Percentiles rank a stretch among this genome's conserved stretches.
phyloP scores from a whole-genome alignment of 2,797 vertebrate species.

The Sphenodon punctatus region DNA sequence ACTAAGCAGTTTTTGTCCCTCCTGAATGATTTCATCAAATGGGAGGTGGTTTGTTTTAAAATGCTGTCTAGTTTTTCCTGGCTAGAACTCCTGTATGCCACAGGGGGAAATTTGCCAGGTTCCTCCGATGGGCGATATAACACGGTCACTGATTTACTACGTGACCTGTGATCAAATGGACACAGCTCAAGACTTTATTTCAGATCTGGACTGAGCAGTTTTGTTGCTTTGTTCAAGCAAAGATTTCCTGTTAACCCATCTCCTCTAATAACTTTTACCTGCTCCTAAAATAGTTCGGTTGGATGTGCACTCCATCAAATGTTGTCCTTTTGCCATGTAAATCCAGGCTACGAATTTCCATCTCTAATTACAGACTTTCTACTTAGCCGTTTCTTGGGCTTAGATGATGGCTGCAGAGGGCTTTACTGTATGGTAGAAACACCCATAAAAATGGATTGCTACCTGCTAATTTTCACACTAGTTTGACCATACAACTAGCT shows the following conservation, averaged over 20 bases:
- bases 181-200: not conserved
- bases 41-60: not conserved
- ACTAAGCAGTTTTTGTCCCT: slow-evolving; percentile 39
- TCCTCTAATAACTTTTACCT: not conserved
- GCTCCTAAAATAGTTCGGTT: not conserved
- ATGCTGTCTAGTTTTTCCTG: slow-evolving; percentile 39
- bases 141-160: not conserved
- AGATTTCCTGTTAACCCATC: not conserved
- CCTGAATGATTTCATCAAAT: slow-evolving; percentile 6
- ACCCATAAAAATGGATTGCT: not conserved
- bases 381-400: not conserved
- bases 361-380: not conserved
- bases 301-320: not conserved
- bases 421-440: not conserved
- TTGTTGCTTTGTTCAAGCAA: not conserved
- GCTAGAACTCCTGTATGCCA: too few relatives aligned
- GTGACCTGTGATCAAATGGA: not conserved
- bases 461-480: not conserved
- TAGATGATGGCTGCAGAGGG: not conserved
- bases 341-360: not conserved
- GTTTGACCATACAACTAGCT: not conserved
- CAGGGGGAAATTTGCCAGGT: not conserved
- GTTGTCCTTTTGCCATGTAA: not conserved
- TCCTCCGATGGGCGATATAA: not conserved
- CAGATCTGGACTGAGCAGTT: not conserved